Conservation (phyloP, 2,113 vertebrate genomes). For the Anoura caudifer region DNA sequence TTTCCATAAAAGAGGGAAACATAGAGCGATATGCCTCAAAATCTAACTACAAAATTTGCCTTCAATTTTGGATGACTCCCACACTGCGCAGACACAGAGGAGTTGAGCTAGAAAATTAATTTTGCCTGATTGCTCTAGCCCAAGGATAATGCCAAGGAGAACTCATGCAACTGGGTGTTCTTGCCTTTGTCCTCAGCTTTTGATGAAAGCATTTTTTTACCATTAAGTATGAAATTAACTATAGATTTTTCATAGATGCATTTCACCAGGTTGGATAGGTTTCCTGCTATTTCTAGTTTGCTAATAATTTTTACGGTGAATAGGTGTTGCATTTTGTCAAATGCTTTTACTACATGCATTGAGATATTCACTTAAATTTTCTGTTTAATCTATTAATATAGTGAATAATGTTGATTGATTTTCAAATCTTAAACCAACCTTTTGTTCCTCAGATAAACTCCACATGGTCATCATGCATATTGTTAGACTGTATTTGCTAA, state of each 20-base stretch:
- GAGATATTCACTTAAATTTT: background rate
- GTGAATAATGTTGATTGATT: background rate
- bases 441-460: background rate
- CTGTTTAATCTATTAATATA: background rate
- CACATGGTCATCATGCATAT: background rate
- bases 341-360: background rate
- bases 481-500: background rate
- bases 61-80: background rate
- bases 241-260: too few species aligned
- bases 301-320: background rate
- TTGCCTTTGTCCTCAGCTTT: too few species aligned
- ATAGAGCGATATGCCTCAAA: background rate
- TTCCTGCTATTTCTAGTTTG: background rate
- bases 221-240: too few species aligned
- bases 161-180: background rate
- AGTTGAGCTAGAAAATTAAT: background rate
- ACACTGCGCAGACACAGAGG: background rate
- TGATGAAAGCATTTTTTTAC: too few species aligned
- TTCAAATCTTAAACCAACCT: too few species aligned
- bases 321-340: background rate
- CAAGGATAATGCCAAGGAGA: background rate
- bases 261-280: too few species aligned
- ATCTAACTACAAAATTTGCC: background rate
- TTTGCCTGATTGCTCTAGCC: background rate
- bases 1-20: background rate